Percentiles rank a stretch among this genome's conserved stretches.
Evolutionary conservation across 2,888 invertebrate genomes (phyloP).

Genomic region (Philereme transversata): DNA sequence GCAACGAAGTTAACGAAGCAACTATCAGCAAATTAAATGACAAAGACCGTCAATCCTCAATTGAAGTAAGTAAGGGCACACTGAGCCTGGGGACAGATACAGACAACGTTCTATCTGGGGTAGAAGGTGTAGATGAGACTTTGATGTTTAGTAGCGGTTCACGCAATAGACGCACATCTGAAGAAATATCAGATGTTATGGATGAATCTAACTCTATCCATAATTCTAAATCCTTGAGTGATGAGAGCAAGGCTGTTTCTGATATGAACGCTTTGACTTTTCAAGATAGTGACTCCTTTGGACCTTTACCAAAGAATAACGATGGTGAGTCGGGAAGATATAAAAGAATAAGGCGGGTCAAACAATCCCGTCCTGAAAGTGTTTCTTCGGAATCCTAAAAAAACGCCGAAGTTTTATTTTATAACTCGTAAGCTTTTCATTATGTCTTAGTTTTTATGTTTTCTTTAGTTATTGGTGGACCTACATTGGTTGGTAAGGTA

Average conservation of each 20-base stretch:
- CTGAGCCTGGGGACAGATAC: conserved; percentile 68
- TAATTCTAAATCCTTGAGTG: conserved; percentile 41
- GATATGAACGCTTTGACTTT: conserved; percentile 54
- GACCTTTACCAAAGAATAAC: conserved; percentile 58
- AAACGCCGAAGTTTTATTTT: not conserved
- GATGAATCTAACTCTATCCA: conserved; percentile 38
- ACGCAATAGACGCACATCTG: conserved; percentile 55
- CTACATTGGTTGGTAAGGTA: conserved; percentile 19
- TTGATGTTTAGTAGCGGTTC: conserved; percentile 63
- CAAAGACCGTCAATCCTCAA: conserved; percentile 14
- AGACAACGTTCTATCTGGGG: conserved; percentile 66
- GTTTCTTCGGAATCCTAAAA: conserved; percentile 28
- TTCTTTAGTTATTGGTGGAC: conserved; percentile 3
- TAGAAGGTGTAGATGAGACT: conserved; percentile 71
- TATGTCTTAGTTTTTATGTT: conserved; percentile 7
- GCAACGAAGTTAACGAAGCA: conserved; percentile 44
- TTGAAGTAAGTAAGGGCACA: conserved; percentile 39
- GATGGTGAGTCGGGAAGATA: conserved; percentile 65
- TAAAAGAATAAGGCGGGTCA: conserved; percentile 71
- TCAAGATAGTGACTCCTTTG: conserved; percentile 67
- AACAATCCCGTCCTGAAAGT: conserved; percentile 46
- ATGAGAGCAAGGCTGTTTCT: conserved; percentile 43
- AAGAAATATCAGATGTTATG: conserved; percentile 34
- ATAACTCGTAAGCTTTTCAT: conserved; percentile 1
- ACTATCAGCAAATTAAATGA: conserved; percentile 19